A percentile compares a stretch with the other conserved stretches of the same genome.
These are phyloP conservation scores for Buceros bicornis DNA, from an alignment of 2,797 vertebrate genomes.

Conservation along the genomic window DNA sequence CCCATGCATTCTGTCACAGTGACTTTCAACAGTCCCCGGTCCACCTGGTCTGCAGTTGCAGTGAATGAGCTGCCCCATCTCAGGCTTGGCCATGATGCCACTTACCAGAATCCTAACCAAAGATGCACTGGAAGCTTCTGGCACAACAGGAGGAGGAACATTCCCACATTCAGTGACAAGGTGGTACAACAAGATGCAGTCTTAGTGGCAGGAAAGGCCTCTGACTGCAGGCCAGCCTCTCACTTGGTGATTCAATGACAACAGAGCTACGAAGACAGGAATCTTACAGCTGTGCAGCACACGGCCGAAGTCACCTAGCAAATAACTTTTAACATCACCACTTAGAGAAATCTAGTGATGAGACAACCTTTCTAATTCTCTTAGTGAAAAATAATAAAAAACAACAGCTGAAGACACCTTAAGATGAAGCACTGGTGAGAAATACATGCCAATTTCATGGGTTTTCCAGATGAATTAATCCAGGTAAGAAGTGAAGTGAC, in stretches of 20 bases:
- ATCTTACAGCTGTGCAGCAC: neutral
- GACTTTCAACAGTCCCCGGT: neutral
- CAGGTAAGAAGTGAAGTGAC: neutral
- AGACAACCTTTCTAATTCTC: neutral
- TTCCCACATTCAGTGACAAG: neutral
- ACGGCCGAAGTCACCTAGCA: neutral
- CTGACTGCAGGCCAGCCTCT: neutral
- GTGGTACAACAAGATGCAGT: rapidly evolving
- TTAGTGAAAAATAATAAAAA: neutral
- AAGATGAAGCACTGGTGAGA: neutral
- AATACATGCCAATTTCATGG: neutral
- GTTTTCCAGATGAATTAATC: neutral
- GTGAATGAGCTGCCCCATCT: rapidly evolving
- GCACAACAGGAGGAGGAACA: neutral
- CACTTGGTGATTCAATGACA: neutral
- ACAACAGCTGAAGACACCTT: neutral
- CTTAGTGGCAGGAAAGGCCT: neutral
- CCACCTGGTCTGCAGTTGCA: neutral
- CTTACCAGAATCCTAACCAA: neutral
- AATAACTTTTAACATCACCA: neutral
- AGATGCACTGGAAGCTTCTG: neutral
- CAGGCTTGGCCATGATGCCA: neutral
- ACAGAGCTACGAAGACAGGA: neutral
- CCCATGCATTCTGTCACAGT: neutral
- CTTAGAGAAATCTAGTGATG: neutral